phyloP scores from a whole-genome alignment of 2,797 vertebrate genomes.

The Trachops cirrhosus region DNA sequence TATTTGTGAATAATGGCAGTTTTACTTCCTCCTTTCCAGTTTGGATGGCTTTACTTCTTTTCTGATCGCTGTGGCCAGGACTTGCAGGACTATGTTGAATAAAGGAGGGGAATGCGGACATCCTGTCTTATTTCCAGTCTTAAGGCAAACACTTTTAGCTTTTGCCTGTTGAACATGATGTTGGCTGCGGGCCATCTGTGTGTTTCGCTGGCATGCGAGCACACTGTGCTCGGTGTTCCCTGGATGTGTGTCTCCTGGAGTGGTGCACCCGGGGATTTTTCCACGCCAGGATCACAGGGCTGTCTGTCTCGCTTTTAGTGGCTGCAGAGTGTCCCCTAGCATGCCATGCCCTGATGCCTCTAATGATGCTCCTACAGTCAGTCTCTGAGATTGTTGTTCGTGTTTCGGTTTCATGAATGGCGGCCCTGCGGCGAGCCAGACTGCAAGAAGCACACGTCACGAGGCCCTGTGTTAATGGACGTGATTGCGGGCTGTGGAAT shows the following conservation, averaged over 20 bases:
- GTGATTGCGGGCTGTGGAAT: no score
- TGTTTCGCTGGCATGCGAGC: not conserved
- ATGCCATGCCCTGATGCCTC: not conserved
- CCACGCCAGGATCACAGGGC: not conserved
- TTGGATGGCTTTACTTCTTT: not conserved
- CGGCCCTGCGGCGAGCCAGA: not conserved
- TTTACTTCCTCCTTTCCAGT: not conserved
- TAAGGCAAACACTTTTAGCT: not conserved
- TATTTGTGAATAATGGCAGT: not conserved
- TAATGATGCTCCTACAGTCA: not conserved
- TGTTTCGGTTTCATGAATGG: not conserved
- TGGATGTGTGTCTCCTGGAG: not conserved
- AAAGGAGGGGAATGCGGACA: not conserved
- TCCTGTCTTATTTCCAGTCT: not conserved
- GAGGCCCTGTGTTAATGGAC: accelerated
- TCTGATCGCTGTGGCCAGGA: not conserved
- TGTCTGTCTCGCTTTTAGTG: not conserved
- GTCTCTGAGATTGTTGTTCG: not conserved
- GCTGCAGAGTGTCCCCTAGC: not conserved
- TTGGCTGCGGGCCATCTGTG: accelerated
- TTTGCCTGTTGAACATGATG: not conserved
- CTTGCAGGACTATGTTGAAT: not conserved
- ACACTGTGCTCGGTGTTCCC: accelerated
- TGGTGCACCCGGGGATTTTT: not conserved
- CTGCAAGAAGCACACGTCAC: no score